phyloP scores from a whole-genome alignment of 2,888 invertebrate genomes.

The Tuberolachnus salignus region DNA sequence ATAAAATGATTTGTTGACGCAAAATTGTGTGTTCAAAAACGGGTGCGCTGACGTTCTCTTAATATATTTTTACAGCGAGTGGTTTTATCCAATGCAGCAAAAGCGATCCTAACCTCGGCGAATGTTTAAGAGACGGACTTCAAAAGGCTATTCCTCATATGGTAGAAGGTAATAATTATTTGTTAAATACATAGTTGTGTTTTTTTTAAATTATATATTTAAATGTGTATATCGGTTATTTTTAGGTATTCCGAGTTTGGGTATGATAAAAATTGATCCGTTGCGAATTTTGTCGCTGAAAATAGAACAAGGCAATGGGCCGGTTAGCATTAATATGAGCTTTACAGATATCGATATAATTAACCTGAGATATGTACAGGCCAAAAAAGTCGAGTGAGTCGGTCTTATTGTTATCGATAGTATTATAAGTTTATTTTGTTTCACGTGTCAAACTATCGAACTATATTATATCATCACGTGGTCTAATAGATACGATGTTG shows the following conservation, averaged over 20 bases:
- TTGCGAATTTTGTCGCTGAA: constrained; percentile 58
- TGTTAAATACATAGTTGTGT: not conserved
- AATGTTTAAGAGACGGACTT: constrained; percentile 60
- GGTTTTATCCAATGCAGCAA: constrained; percentile 60
- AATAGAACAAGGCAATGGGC: constrained; percentile 60
- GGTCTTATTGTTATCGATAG: not conserved
- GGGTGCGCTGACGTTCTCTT: not conserved
- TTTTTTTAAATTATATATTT: not conserved
- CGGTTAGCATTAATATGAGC: constrained; percentile 59
- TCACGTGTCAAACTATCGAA: too few relatives aligned
- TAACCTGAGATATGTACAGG: constrained; percentile 50
- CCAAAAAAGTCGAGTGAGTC: constrained; percentile 56
- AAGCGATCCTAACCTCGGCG: constrained; percentile 60
- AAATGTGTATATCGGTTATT: not conserved
- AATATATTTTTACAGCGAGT: constrained; percentile 60
- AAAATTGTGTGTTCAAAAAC: too few relatives aligned
- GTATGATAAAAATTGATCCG: constrained; percentile 60
- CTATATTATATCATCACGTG: not conserved
- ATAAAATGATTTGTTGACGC: too few relatives aligned
- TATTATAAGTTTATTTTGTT: too few relatives aligned
- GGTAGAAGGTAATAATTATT: constrained; percentile 44
- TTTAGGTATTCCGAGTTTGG: constrained; percentile 59
- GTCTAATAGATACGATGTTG: not conserved
- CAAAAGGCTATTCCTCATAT: constrained; percentile 59
- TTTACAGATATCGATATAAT: constrained; percentile 59